These are phyloP conservation scores for Cydia strobilella DNA, from an alignment of 1,140 invertebrate species.

Conservation along the genomic window DNA sequence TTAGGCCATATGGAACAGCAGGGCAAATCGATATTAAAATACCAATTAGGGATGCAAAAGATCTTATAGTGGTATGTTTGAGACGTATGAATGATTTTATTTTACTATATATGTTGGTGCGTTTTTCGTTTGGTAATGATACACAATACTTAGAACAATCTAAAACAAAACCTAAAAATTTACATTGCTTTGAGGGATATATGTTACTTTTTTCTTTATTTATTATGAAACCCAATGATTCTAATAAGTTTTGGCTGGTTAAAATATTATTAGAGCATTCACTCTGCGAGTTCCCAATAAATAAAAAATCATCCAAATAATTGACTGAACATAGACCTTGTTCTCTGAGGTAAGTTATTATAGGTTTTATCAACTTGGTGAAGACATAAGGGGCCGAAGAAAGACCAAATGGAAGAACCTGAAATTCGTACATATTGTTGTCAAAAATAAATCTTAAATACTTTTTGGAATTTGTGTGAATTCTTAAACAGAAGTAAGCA, in stretches of 20 bases:
- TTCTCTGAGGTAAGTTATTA: conserved; percentile 33
- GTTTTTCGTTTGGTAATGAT: neutral
- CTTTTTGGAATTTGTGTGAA: conserved; percentile 35
- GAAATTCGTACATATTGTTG: conserved; percentile 40
- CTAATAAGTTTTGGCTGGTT: conserved; percentile 9
- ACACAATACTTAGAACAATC: neutral
- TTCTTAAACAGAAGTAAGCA: conserved; percentile 39
- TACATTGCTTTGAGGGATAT: neutral
- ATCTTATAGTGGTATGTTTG: conserved; percentile 10
- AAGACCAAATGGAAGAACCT: conserved; percentile 42
- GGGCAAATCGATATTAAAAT: conserved; percentile 31
- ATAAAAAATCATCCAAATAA: conserved; percentile 35
- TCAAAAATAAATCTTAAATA: conserved; percentile 40
- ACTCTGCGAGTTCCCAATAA: conserved; percentile 11
- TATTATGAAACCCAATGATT: conserved; percentile 31
- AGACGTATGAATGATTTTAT: neutral
- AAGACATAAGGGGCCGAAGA: conserved; percentile 41
- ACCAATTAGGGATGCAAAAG: conserved; percentile 29
- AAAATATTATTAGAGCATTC: conserved; percentile 14
- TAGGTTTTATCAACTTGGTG: conserved; percentile 44
- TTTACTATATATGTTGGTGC: neutral
- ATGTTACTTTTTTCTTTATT: conserved; percentile 26
- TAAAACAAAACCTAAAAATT: conserved; percentile 3
- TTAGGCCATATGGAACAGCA: conserved; percentile 29
- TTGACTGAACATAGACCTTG: conserved; percentile 31